These are phyloP conservation scores for Petromus typicus DNA, from an alignment of 2,113 vertebrate species.

Conservation along the genomic window DNA sequence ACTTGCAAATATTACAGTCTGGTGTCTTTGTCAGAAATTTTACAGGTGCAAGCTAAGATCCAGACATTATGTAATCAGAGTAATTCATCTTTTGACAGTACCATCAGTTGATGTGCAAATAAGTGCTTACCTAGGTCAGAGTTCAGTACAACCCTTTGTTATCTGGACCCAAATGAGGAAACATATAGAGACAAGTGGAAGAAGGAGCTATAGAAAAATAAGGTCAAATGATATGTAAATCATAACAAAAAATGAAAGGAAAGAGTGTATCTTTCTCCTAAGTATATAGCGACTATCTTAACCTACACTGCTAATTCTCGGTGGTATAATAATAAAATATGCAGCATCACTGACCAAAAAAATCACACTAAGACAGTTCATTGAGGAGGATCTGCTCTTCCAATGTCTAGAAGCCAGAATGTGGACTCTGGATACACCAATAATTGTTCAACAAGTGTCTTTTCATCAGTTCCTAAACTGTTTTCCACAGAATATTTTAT, in stretches of 20 bases:
- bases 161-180: neutral
- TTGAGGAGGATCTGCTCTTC: neutral
- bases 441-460: neutral
- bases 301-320: neutral
- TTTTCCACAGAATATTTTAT: slow-evolving; percentile 9
- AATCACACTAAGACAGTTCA: neutral
- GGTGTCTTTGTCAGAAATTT: neutral
- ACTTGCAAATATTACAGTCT: neutral
- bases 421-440: neutral
- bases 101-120: neutral
- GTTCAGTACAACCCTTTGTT: neutral
- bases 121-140: neutral
- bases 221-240: neutral
- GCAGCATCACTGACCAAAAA: neutral
- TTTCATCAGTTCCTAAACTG: neutral
- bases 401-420: neutral
- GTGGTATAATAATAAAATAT: neutral
- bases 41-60: neutral
- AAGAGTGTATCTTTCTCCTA: neutral
- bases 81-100: neutral
- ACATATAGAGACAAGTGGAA: neutral
- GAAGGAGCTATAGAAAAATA: neutral
- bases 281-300: neutral
- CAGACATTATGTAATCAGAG: neutral
- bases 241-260: neutral